These are phyloP conservation scores for Abscondita cerata DNA, from an alignment of 2,888 invertebrate genomes.

Conservation along the genomic window DNA sequence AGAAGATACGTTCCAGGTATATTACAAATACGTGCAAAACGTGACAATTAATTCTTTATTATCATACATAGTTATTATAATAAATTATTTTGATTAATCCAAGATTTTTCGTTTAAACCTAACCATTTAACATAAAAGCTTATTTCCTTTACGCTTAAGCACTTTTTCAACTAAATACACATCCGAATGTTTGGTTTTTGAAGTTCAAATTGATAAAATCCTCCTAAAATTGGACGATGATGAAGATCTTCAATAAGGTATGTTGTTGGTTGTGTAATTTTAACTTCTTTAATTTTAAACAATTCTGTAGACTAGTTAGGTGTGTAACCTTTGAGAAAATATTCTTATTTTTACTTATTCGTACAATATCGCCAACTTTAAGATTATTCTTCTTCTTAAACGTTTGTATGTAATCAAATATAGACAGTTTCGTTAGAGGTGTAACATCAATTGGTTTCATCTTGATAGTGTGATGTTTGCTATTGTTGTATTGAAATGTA, in stretches of 20 bases:
- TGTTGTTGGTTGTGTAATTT: too few species aligned
- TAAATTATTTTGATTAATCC: background rate
- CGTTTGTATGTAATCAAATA: background rate
- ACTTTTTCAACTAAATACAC: conserved; percentile 6
- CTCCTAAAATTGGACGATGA: background rate
- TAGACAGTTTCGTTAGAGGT: conserved; percentile 29
- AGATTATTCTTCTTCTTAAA: background rate
- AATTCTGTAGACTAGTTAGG: background rate
- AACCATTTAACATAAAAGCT: conserved; percentile 44
- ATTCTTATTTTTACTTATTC: background rate
- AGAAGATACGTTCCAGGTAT: too few species aligned
- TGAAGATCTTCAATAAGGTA: too few species aligned
- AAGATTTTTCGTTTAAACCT: conserved; percentile 20
- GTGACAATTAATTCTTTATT: too few species aligned
- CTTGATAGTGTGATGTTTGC: background rate
- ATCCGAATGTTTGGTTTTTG: conserved; percentile 14
- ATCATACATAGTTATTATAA: background rate
- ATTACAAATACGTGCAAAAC: too few species aligned
- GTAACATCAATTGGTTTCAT: conserved; percentile 21
- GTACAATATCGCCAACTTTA: background rate
- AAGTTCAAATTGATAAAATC: conserved; percentile 6
- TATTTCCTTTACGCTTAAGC: conserved; percentile 23
- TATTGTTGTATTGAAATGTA: background rate
- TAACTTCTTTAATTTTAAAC: background rate
- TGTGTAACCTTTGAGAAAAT: background rate